Conservation (phyloP, 1,140 invertebrate genomes). For the Drosophila nigromelanica region DNA sequence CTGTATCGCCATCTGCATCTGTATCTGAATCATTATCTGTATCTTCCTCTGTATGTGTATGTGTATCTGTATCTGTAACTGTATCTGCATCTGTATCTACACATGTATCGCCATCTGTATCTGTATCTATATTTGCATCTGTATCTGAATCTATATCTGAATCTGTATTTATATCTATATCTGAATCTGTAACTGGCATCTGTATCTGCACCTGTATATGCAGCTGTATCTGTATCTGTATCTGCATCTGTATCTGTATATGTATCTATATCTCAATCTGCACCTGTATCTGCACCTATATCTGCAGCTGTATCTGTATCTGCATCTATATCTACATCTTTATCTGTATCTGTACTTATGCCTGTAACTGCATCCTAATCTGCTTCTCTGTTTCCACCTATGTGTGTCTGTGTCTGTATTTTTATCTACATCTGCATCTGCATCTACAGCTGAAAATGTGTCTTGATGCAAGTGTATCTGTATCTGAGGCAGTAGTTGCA, state of each 20-base stretch:
- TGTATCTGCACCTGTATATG: no score
- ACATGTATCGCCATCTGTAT: no score
- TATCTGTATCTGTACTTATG: neutral
- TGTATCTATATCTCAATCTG: neutral
- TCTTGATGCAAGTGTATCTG: neutral
- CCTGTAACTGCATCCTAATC: no score
- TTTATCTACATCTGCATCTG: neutral
- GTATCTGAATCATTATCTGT: no score
- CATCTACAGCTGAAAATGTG: neutral
- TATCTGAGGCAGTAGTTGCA: neutral
- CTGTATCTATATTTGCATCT: no score
- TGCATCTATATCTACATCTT: neutral
- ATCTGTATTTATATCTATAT: no score
- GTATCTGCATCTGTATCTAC: no score
- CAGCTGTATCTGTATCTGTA: neutral
- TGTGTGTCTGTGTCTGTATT: neutral
- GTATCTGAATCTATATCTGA: no score
- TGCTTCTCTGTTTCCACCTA: neutral
- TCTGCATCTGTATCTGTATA: constrained; percentile 8
- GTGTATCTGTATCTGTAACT: no score
- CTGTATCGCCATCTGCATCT: no score
- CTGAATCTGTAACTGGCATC: no score
- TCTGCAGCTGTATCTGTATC: neutral
- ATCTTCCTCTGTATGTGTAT: no score
- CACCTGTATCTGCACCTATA: neutral